A percentile compares a stretch with the other conserved stretches of the same genome.
phyloP scores from a whole-genome alignment of 2,888 invertebrate genomes.

The Cantharis flavilabris region DNA sequence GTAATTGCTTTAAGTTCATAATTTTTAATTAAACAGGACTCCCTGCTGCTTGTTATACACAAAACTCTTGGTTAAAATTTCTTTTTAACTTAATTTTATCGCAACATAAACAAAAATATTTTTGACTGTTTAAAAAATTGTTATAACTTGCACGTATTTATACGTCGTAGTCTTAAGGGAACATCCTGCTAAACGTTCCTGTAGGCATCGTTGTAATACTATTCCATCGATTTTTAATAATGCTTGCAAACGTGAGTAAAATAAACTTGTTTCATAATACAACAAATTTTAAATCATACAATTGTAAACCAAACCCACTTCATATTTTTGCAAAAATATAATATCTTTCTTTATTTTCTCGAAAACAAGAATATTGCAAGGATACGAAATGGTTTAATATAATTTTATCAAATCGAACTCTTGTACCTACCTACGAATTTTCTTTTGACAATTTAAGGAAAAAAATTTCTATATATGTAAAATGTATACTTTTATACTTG shows the following conservation, averaged over 20 bases:
- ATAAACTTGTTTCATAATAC: conserved; percentile 14
- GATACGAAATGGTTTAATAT: conserved; percentile 4
- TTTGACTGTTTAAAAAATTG: conserved; percentile 12
- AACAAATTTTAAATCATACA: neutral
- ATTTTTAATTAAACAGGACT: conserved; percentile 14
- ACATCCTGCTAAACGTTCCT: conserved; percentile 31
- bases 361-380: conserved; percentile 7
- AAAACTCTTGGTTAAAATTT: neutral
- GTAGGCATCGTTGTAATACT: conserved; percentile 30
- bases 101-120: neutral
- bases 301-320: neutral
- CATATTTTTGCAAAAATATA: neutral
- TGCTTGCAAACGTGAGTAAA: conserved; percentile 27
- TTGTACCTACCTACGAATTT: neutral
- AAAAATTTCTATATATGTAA: neutral
- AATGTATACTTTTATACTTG: neutral
- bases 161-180: conserved; percentile 25
- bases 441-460: conserved; percentile 10
- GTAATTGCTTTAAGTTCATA: conserved; percentile 54
- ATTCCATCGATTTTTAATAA: conserved; percentile 33
- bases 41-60: neutral
- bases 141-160: conserved; percentile 25
- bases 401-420: conserved; percentile 5
- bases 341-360: neutral
- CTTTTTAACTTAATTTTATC: neutral